Base-by-base conservation (phyloP, 2,797 vertebrate genomes). In the Paguma larvata region DNA sequence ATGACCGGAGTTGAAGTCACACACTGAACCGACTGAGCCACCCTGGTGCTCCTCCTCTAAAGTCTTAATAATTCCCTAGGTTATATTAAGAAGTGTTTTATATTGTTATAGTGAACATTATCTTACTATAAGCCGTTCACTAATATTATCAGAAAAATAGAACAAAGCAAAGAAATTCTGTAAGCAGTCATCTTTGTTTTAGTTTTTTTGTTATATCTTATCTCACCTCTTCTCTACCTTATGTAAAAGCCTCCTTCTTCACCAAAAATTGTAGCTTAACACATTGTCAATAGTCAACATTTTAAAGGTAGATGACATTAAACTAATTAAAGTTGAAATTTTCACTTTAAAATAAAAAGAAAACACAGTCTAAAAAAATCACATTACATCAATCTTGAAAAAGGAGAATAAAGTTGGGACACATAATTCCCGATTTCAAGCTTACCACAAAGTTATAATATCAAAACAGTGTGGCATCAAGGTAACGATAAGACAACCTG, bases 241-340 rank as follows among this genome's bases (percentile, higher is more conserved):
- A 41, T 56, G 23, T 30, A 11, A 68, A 83, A 82, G 1, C 16
- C 6, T 70, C 19, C 12, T 56, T 72, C 1, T 78, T 30, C 3
- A 84, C 12, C 0, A 0, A n/a, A 92, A 94, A 90, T 62, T 73
- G 6, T 32, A 73, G 21, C 56, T 23, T 1, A 79, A 85, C 12
- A 51, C 23, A 84, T 79, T 91, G 78, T 91, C 51, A 94, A 51
- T 30, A 80, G 21, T 59, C 2, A 62, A 83, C 53, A 96, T 91
- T 82, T 92, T 68, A 77, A 73, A 84, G 34, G 9, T 10, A 86
- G 12, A 70, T 21, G 21, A 15, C 3, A 32, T 86, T 67, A 84
- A 44, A 59, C 72, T 91, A 86, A 89, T n/a, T 95, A 65, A 93
- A 93, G 4, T 63, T 96, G 27, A 1, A 72, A 63, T 67, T 90